Conservation (phyloP, 2,797 vertebrate genomes). For the Glyptemys insculpta region DNA sequence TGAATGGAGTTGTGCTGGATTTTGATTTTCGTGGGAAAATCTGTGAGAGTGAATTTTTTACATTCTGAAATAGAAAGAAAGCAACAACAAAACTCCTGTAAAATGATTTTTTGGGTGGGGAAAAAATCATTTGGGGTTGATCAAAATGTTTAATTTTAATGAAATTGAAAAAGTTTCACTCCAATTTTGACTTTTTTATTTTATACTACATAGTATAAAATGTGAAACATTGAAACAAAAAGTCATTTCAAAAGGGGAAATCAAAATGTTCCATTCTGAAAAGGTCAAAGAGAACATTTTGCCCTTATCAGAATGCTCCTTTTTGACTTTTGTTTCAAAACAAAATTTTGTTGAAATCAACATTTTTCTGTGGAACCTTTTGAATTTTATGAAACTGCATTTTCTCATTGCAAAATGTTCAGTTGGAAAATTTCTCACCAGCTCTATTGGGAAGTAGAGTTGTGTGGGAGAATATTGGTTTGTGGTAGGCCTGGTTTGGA, state of each 20-base stretch:
- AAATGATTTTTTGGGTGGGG: background rate
- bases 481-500: background rate
- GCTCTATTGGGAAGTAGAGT: background rate
- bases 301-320: no score
- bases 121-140: background rate
- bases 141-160: constrained; percentile 51
- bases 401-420: background rate
- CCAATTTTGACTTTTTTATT: constrained; percentile 36
- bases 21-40: background rate
- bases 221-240: constrained; percentile 21
- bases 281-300: no score
- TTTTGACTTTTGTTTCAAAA: no score
- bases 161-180: constrained; percentile 3
- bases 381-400: background rate
- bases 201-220: background rate
- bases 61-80: constrained; percentile 27
- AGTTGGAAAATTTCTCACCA: background rate
- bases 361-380: background rate
- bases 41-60: background rate
- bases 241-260: constrained; percentile 25
- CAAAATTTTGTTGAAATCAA: background rate
- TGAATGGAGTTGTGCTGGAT: background rate
- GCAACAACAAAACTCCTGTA: constrained; percentile 9
- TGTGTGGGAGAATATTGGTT: background rate
- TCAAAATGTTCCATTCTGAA: background rate